These are phyloP conservation scores for Clarias macrocephalus DNA, from an alignment of 2,113 vertebrate genomes.

Conservation along the genomic window DNA sequence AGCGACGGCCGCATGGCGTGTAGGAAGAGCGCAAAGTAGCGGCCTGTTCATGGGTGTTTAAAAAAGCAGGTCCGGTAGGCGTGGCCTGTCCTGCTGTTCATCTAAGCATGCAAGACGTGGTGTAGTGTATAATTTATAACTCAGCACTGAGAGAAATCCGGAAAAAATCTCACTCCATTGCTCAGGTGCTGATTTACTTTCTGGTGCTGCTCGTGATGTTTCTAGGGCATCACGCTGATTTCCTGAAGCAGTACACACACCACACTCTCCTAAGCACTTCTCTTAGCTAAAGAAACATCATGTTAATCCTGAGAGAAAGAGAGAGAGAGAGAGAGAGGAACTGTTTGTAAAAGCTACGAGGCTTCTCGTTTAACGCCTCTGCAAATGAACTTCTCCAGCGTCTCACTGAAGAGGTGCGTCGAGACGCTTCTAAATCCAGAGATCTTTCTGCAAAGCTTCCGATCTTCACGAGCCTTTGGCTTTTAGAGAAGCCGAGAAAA, in stretches of 20 bases:
- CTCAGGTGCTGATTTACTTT: neutral
- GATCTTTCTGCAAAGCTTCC: no score
- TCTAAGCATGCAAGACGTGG: neutral
- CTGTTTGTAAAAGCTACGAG: neutral
- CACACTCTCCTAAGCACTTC: neutral
- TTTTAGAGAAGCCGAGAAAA: no score
- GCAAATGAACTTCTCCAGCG: neutral
- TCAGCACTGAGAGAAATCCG: neutral
- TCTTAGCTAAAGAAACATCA: neutral
- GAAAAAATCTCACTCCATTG: neutral
- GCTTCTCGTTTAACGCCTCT: neutral
- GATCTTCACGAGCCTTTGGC: neutral
- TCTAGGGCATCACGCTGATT: neutral
- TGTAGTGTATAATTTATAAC: neutral
- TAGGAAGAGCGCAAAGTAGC: no score
- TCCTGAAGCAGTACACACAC: neutral
- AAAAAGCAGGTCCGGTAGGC: neutral
- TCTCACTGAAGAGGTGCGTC: neutral
- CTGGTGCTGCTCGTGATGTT: neutral
- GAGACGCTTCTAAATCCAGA: neutral
- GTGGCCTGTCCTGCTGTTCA: neutral
- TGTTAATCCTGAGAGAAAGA: neutral
- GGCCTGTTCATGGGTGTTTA: neutral
- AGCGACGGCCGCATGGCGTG: neutral
- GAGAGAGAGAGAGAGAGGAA: no score